Evolutionary conservation across 2,888 invertebrate genomes (phyloP).

Genomic region (Drosophila rubida): DNA sequence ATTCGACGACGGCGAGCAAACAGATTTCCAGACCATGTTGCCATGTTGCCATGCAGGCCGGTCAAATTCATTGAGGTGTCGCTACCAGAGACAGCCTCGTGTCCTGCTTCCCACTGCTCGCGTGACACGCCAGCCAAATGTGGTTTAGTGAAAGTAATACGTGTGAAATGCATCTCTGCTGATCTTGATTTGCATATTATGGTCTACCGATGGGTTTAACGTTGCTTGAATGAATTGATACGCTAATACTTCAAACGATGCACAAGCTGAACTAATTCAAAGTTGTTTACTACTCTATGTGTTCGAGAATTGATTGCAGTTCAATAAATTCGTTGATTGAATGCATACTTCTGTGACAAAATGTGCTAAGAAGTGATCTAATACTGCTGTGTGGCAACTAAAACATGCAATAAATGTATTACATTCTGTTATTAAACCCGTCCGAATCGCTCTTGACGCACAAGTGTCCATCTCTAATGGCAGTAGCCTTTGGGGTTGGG

Average conservation of each 20-base stretch:
- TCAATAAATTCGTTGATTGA: too few species aligned
- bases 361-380: too few species aligned
- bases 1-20: constrained; percentile 30
- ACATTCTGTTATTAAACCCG: background rate
- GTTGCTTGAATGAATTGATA: background rate
- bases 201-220: background rate
- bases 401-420: background rate
- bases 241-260: background rate
- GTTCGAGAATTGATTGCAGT: too few species aligned
- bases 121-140: constrained; percentile 9
- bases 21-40: too few species aligned
- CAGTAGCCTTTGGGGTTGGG: background rate
- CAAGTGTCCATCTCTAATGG: background rate
- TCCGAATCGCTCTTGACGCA: background rate
- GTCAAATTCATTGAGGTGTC: constrained; percentile 21
- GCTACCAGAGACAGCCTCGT: constrained; percentile 15
- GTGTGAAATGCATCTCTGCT: background rate
- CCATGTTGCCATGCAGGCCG: constrained; percentile 17
- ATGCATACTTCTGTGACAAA: too few species aligned
- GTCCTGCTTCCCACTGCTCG: constrained; percentile 1
- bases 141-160: background rate
- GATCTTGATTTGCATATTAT: background rate
- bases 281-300: too few species aligned
- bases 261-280: too few species aligned
- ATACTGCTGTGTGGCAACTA: too few species aligned